A percentile compares a stretch with the other conserved stretches of the same genome.
Conservation (phyloP, 37 sponge, comb jelly and placozoan genomes). For the Tethya wilhelma region DNA sequence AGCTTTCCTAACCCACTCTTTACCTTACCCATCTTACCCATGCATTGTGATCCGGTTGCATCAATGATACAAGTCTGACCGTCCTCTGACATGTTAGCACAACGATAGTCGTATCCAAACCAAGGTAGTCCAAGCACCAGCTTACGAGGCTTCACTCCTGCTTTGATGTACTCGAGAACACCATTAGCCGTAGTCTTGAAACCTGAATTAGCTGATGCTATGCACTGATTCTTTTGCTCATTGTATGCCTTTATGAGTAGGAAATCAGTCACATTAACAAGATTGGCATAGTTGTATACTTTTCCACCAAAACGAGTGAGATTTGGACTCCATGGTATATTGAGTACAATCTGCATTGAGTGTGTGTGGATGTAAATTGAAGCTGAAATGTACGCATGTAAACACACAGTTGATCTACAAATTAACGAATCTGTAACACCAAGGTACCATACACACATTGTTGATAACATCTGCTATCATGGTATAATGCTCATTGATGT, state of each 20-base stretch:
- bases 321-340: constrained; percentile 85
- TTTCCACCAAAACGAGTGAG: constrained; percentile 84
- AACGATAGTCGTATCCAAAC: constrained; percentile 92
- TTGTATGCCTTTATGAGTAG: constrained; percentile 92
- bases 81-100: constrained; percentile 27
- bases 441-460: no score
- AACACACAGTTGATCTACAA: no score
- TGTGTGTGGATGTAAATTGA: neutral
- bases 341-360: constrained; percentile 62
- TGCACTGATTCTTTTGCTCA: constrained; percentile 80
- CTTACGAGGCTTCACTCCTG: constrained; percentile 56
- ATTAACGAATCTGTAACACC: no score
- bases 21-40: no score
- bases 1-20: no score
- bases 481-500: no score
- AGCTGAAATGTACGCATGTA: neutral
- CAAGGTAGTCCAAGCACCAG: constrained; percentile 88
- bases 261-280: constrained; percentile 62
- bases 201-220: constrained; percentile 84
- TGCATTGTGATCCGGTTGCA: no score
- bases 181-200: constrained; percentile 53
- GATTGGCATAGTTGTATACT: constrained; percentile 66
- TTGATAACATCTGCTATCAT: no score
- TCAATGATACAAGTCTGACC: no score
- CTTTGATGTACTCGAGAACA: constrained; percentile 25